Evolutionary conservation across 2,888 invertebrate species (phyloP).

Genomic region (Zygogramma bicolorata): DNA sequence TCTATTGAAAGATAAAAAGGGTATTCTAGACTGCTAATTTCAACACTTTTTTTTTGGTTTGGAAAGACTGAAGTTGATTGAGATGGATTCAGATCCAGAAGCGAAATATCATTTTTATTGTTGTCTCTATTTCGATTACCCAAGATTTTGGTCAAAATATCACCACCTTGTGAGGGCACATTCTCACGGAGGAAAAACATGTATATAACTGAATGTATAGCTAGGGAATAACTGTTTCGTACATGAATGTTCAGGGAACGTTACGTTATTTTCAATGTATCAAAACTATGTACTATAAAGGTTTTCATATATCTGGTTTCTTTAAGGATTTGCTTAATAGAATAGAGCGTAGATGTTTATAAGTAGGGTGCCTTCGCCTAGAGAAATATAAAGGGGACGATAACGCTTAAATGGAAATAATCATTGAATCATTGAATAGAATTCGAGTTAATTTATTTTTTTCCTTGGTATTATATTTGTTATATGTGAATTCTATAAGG

Average conservation of each 20-base stretch:
- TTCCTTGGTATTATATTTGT: neutral
- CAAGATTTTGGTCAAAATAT: neutral
- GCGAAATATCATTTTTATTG: neutral
- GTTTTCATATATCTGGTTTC: no score
- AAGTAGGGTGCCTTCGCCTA: neutral
- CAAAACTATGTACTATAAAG: neutral
- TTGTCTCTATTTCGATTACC: neutral
- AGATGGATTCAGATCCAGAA: neutral
- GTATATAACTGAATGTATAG: neutral
- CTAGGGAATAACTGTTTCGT: neutral
- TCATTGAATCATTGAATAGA: neutral
- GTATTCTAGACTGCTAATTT: neutral
- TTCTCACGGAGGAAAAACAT: no score
- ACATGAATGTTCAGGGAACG: neutral
- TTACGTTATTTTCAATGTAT: neutral
- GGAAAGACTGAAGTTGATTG: neutral
- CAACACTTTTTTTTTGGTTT: neutral
- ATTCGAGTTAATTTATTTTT: neutral
- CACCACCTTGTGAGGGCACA: neutral
- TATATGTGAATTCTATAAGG: neutral
- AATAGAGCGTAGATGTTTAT: neutral
- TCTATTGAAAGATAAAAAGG: neutral
- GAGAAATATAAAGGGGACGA: neutral
- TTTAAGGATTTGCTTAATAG: neutral
- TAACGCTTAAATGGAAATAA: neutral